Evolutionary conservation across 2,888 invertebrate genomes (phyloP), one percentile per base, ranked within the genome.

Genomic region (Diarsia mendica): DNA sequence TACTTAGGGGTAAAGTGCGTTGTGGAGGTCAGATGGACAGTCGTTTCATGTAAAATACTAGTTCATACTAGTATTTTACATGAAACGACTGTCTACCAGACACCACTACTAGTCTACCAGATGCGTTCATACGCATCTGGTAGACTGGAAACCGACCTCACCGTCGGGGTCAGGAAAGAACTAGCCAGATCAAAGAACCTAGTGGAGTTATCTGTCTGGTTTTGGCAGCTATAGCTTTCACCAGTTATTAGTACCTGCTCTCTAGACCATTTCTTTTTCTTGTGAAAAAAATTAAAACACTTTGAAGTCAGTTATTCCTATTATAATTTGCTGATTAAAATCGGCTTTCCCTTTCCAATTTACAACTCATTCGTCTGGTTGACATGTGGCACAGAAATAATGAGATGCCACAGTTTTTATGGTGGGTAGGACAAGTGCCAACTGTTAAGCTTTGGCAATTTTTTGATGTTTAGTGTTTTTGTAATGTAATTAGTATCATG

Each of bases 311-410:
- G 44, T 49, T 55, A 58, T 33, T 72, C 23, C 13, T 72, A 23
- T 46, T 23, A 44, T 51, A 67, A 63, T 75, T 67, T 33, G 75
- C 39, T 80, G 33, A 67, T 74, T 33, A 51, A 73, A 66, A 74
- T 74, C 49, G 33, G 33, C 55, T 80, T 80, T 74, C 66, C 33
- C 23, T 74, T 67, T 55, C 46, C 49, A 74, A 67, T 75, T 80
- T 67, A 58, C 75, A 67, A 74, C 80, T 74, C 58, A 78, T 78
- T 78, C 80, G 67, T 80, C 67, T 80, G 67, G 67, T 63, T 80
- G 81, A 51, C 75, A 67, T 75, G 49, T 58, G 75, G 67, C 49
- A 46, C 53, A 67, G 23, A 75, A 67, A 75, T 75, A 80, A 75
- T 63, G 81, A 80, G 63, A 78, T 67, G 23, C 61, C 49, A 33